Evolutionary conservation across 2,113 vertebrate species (phyloP), one percentile per base, ranked within the genome.

Genomic region (Leucopsar rothschildi): DNA sequence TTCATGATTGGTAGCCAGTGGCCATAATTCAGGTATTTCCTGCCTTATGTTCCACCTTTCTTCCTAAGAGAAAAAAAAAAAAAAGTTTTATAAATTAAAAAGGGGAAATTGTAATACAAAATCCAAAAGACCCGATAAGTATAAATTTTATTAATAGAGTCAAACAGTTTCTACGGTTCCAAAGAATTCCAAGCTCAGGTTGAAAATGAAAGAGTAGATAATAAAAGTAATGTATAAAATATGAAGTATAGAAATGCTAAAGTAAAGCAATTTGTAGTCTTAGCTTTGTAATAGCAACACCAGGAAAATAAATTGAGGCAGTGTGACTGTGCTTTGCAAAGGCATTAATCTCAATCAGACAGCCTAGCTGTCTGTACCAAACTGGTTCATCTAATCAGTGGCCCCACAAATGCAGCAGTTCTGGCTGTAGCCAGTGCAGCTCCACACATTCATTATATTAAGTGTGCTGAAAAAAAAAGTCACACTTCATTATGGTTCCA

Each of bases 351-450:
- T 91, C 64, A 44, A 27, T 88, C 47, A 88, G 76, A 8, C 76
- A 90, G 86, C 82, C 39, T 23, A 25, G 71, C 82, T 82, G 59
- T 60, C 76, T 90, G 1, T 70, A 81, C 31, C 82, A 88, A 81
- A 78, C 88, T 19, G 39, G 16, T 90, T 93, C 56, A 64, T 91
- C 95, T 94, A 33, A 92, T 90, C 86, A 81, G 91, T 59, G 86
- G 64, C 88, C 88, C 83, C 55, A 70, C 52, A 83, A 78, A 78
- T 39, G 69, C 76, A 80, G 85, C 57, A 55, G 3, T 73, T 83
- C 76, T 83, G 76, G 27, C 82, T 86, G 23, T 5, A 90, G 68
- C 55, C 63, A 35, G 2, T 45, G 64, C 68, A 66, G 1, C 68
- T 81, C 72, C 52, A 47, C 68, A 59, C 70, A 86, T 59, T 55